phyloP scores from a whole-genome alignment of 2,797 vertebrate species.

The Arremon aurantiirostris region DNA sequence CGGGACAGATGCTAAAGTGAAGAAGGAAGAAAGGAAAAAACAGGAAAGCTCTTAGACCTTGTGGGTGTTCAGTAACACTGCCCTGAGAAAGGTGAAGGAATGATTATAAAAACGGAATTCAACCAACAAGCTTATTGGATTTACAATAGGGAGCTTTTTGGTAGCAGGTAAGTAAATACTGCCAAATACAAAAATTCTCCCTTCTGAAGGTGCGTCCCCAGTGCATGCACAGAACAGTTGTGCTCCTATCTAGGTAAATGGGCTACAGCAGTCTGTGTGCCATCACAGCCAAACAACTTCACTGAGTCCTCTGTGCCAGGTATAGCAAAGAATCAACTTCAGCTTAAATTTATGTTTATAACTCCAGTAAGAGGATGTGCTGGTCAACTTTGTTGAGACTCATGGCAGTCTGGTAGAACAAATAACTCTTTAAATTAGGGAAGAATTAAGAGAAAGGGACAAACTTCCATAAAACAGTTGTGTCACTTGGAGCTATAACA shows the following conservation, averaged over 20 bases:
- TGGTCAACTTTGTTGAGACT: background rate
- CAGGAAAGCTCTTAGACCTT: background rate
- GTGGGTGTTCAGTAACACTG: background rate
- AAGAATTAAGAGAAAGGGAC: background rate
- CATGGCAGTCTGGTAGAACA: background rate
- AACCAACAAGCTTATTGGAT: background rate
- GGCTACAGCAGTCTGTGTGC: background rate
- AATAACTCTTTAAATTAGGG: background rate
- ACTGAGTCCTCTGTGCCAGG: background rate
- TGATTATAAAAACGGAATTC: background rate
- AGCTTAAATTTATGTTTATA: background rate
- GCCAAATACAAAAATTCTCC: background rate
- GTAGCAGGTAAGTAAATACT: background rate
- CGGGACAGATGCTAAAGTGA: background rate
- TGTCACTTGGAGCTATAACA: background rate
- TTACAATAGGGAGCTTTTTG: background rate
- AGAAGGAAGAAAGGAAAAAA: background rate
- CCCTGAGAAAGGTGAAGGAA: background rate
- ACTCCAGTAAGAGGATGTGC: background rate
- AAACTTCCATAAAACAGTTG: background rate
- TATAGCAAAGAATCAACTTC: background rate
- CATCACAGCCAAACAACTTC: background rate
- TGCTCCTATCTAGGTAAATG: background rate
- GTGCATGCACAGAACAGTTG: background rate
- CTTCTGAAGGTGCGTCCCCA: background rate